phyloP scores from a whole-genome alignment of 2,113 vertebrate species.

The Sylvietta virens region DNA sequence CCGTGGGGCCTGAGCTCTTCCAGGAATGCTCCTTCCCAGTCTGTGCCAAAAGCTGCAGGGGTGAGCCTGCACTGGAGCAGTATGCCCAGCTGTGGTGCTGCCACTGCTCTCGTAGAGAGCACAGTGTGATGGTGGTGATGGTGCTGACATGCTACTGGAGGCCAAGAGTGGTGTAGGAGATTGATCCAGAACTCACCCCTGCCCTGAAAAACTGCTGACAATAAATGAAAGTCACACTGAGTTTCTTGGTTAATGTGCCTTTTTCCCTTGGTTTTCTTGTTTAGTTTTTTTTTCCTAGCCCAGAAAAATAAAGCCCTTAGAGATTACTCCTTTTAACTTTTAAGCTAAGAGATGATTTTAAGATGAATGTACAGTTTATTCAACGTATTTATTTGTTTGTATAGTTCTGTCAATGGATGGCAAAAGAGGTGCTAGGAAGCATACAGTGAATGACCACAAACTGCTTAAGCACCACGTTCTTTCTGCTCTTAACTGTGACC shows the following conservation, averaged over 20 bases:
- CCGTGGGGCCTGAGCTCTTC: background rate
- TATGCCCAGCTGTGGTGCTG: background rate
- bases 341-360: background rate
- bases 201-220: conserved; percentile 57
- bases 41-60: conserved; percentile 46
- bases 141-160: background rate
- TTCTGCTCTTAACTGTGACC: conserved; percentile 41
- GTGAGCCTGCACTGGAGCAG: background rate
- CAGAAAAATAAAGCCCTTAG: background rate
- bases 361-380: background rate
- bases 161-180: background rate
- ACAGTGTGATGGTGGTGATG: background rate
- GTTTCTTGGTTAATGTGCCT: conserved; percentile 10
- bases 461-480: background rate
- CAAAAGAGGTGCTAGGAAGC: background rate
- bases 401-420: background rate
- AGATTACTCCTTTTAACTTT: background rate
- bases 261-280: background rate
- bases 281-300: background rate
- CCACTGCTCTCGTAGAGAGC: background rate
- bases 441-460: background rate
- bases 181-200: conserved; percentile 28
- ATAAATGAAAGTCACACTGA: conserved; percentile 50
- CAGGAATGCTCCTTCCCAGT: background rate
- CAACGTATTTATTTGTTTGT: conserved; percentile 65